A percentile compares a stretch with the other conserved stretches of the same genome.
Evolutionary conservation across 2,888 invertebrate species (phyloP).

Genomic region (Seira ritae): DNA sequence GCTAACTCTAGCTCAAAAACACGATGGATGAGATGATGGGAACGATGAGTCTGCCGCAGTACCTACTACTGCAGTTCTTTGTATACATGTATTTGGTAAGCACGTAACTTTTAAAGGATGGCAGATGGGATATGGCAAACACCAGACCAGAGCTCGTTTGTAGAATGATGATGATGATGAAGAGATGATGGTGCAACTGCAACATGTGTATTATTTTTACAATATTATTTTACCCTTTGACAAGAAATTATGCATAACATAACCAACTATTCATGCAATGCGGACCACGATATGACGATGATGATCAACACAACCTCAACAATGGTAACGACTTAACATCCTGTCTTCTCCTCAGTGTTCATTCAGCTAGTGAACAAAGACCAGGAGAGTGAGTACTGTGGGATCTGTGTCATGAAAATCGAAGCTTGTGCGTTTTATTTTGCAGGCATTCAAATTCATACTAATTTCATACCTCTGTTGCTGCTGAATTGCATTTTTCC

Average conservation of each 20-base stretch:
- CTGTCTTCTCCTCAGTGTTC: conserved; percentile 51
- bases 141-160: no score
- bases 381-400: conserved; percentile 33
- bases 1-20: no score
- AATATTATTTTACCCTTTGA: conserved; percentile 45
- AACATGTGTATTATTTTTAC: conserved; percentile 15
- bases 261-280: conserved; percentile 32
- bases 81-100: no score
- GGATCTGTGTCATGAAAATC: no score
- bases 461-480: no score
- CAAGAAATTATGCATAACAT: conserved; percentile 53
- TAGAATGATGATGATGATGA: no score
- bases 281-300: conserved; percentile 41
- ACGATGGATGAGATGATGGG: no score
- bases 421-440: no score
- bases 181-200: conserved; percentile 18
- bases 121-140: conserved; percentile 8
- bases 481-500: no score
- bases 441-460: no score
- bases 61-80: no score
- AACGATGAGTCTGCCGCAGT: no score
- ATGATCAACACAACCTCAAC: conserved; percentile 42
- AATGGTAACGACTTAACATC: conserved; percentile 57
- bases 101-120: not conserved
- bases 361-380: conserved; percentile 49